Percentiles rank a stretch among this genome's conserved stretches.
phyloP scores from a whole-genome alignment of 1,140 invertebrate genomes.

The Campodea augens region DNA sequence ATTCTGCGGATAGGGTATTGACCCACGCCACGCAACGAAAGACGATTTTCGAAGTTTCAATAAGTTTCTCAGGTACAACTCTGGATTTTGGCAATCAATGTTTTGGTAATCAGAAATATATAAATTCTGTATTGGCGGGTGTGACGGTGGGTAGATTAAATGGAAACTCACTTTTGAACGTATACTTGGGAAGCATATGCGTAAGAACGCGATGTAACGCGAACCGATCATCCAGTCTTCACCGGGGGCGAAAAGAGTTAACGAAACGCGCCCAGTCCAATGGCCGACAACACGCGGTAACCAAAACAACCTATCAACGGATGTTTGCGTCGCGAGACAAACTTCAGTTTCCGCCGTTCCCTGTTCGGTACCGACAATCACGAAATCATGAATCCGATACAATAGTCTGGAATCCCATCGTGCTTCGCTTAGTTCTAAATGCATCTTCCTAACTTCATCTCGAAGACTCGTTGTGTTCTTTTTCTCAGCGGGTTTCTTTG shows the following conservation, averaged over 20 bases:
- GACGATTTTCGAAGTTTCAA: constrained; percentile 28
- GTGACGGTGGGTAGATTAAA: constrained; percentile 7
- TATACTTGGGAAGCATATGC: constrained; percentile 50
- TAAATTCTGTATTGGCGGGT: constrained; percentile 4
- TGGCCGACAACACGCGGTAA: constrained; percentile 48
- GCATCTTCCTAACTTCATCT: constrained; percentile 8
- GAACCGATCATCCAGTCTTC: constrained; percentile 23
- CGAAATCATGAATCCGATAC: constrained; percentile 52
- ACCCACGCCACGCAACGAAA: constrained; percentile 41
- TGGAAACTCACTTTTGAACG: constrained; percentile 25
- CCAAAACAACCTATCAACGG: constrained; percentile 55
- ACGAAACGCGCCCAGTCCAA: constrained; percentile 71
- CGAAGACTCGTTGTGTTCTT: constrained; percentile 19
- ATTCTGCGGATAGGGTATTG: constrained; percentile 65
- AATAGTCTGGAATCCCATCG: constrained; percentile 46
- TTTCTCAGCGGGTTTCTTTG: constrained; percentile 19
- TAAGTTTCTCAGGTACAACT: constrained; percentile 33
- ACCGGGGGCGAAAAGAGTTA: constrained; percentile 59
- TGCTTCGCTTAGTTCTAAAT: constrained; percentile 40
- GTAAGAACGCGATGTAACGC: constrained; percentile 46
- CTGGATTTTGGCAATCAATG: constrained; percentile 42
- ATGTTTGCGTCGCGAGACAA: constrained; percentile 64
- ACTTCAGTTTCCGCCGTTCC: constrained; percentile 29
- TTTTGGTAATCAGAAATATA: constrained; percentile 16
- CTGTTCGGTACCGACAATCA: constrained; percentile 37